These are phyloP conservation scores for Merops nubicus DNA, from an alignment of 2,113 vertebrate genomes.

Conservation along the genomic window DNA sequence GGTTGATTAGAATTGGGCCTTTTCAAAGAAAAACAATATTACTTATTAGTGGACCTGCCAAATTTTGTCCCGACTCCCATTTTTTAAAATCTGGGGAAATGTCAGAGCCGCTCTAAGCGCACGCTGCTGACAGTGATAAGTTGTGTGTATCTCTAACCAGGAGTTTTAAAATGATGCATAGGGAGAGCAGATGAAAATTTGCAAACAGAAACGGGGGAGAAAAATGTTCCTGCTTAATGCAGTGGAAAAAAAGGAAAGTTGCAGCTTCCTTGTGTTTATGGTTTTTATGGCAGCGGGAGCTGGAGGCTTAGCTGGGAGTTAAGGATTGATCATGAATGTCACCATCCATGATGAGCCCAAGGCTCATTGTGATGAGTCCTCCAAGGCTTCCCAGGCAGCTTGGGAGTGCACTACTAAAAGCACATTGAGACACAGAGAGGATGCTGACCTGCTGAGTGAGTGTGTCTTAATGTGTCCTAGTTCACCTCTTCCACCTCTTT, in stretches of 20 bases:
- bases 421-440: neutral
- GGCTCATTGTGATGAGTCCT: accelerated
- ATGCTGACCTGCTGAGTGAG: neutral
- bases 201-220: neutral
- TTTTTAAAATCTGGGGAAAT: conserved; percentile 36
- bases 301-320: neutral
- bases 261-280: neutral
- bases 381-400: neutral
- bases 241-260: neutral
- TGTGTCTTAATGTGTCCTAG: neutral
- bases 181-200: neutral
- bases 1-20: conserved; percentile 32
- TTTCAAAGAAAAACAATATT: conserved; percentile 26
- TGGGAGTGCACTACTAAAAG: neutral
- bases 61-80: conserved; percentile 1
- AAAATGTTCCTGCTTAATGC: conserved; percentile 39
- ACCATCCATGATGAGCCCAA: accelerated
- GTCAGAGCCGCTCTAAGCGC: neutral
- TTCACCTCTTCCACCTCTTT: neutral
- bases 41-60: conserved; percentile 43
- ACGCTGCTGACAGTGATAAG: conserved; percentile 10
- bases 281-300: neutral
- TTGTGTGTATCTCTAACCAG: neutral
- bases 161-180: conserved; percentile 19
- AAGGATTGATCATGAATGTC: neutral